phyloP scores from a whole-genome alignment of 2,113 vertebrate species.

The Galbula dea region DNA sequence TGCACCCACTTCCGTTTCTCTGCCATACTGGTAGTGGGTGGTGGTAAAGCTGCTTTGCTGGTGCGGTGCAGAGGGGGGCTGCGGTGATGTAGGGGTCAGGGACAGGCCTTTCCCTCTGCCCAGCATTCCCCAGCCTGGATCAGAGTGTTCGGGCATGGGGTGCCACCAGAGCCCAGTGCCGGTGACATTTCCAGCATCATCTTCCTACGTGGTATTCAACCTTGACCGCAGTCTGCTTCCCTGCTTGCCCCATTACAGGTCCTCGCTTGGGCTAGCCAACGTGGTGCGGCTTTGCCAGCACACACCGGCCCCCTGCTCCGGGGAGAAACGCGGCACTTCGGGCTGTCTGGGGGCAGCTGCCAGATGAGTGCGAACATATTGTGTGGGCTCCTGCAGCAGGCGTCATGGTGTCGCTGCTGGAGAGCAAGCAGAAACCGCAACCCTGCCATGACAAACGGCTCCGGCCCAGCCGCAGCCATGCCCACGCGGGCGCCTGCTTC shows the following conservation, averaged over 20 bases:
- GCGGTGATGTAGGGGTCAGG: fast-evolving
- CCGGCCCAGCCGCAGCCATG: not conserved
- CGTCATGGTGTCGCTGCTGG: slow-evolving; percentile 18
- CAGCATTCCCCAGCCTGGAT: fast-evolving
- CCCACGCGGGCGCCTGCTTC: not conserved
- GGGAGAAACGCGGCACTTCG: not conserved
- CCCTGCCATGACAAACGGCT: not conserved
- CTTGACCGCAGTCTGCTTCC: not conserved
- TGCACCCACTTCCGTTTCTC: not conserved
- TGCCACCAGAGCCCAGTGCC: not conserved
- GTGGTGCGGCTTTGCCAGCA: not conserved
- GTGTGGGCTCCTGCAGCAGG: not conserved
- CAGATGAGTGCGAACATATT: not conserved
- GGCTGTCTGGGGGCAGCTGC: slow-evolving; percentile 42
- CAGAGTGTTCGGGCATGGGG: fast-evolving
- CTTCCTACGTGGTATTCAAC: not conserved
- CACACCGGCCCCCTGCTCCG: not conserved
- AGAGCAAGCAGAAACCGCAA: not conserved
- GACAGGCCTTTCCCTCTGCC: not conserved
- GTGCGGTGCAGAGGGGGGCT: fast-evolving
- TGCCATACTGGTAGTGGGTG: not conserved
- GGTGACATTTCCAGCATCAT: not conserved
- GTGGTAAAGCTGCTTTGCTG: not conserved
- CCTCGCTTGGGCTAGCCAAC: not conserved
- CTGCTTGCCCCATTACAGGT: not conserved